phyloP scores from a whole-genome alignment of 2,888 invertebrate species.

The Drosophila anomalata region DNA sequence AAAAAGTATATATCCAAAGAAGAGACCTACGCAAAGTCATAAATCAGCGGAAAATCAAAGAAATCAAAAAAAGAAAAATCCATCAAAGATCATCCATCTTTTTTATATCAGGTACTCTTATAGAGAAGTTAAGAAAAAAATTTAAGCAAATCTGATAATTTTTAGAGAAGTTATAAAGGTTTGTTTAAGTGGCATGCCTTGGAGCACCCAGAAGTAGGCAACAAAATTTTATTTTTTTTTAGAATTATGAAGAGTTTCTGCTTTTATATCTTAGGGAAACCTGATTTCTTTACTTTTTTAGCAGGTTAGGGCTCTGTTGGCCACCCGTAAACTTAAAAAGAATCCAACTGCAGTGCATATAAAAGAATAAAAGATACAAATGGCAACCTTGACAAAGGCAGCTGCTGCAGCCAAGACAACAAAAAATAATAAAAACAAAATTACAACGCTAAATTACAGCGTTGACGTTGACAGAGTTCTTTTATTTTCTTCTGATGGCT shows the following conservation, averaged over 20 bases:
- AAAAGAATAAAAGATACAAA: constrained; percentile 56
- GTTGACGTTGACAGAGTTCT: constrained; percentile 47
- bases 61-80: constrained; percentile 24
- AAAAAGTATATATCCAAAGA: background rate
- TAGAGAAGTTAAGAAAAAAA: too few species aligned
- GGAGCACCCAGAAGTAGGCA: too few species aligned
- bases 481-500: constrained; percentile 6
- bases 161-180: too few species aligned
- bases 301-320: background rate
- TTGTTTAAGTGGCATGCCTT: too few species aligned
- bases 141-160: too few species aligned
- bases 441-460: constrained; percentile 63
- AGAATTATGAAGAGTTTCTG: too few species aligned
- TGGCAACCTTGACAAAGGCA: constrained; percentile 69
- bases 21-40: constrained; percentile 27
- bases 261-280: too few species aligned
- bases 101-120: too few species aligned
- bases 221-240: too few species aligned
- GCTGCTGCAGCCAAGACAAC: constrained; percentile 36
- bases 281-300: background rate
- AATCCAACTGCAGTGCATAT: background rate
- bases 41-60: constrained; percentile 38
- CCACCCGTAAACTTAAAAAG: background rate
- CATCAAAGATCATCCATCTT: constrained; percentile 15
- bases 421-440: constrained; percentile 19